Evolutionary conservation across 2,797 vertebrate species (phyloP), one percentile per base, ranked within the genome.

Genomic region (Phrynocephalus vlangalii): DNA sequence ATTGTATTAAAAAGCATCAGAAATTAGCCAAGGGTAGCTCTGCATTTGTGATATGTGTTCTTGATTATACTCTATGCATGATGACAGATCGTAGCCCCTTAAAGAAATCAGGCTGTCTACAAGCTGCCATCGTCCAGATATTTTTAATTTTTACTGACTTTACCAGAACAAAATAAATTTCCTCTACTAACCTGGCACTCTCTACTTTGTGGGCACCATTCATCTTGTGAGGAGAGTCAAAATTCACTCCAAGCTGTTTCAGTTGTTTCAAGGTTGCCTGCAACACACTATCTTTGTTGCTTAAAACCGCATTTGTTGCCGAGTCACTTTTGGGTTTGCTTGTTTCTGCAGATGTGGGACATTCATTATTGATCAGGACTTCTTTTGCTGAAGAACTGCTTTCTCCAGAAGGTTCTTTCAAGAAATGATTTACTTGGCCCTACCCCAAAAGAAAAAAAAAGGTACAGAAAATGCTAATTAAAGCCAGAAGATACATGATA

Each of bases 381-480:
- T 94, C 66, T 89, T 94, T 95, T 33, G 93, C 79, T 92, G 91
- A 86, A 6, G 88, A 91, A 48, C 96, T 92, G 48, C 93, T 95
- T 15, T 96, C 94, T 88, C 93, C 92, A 0, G 92, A 89, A 38
- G 96, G 93, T 30, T 96, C 97, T 94, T 97, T 98, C 3, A 99
- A 95, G 56, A 98, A 96, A 81, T 96, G 96, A 90, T 97, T 98
- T 87, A 99, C 97, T 93, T 99, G 98, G 90, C 96, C 97, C 99
- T 99, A 83, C 2, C 73, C 86, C 44, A 81, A 86, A 38, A 82
- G 89, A 90, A 77, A 5, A 83, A 93, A 92, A 88, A 22, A 76
- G 90, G 2, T 63, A 75, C 38, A 91, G 90, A 92, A 84, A 89
- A 85, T 5, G 8, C 44, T 50, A 67, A 67, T 50, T 44, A 66